These are phyloP conservation scores for Drosophila novamexicana DNA, from an alignment of 1,140 invertebrate species.

Conservation along the genomic window DNA sequence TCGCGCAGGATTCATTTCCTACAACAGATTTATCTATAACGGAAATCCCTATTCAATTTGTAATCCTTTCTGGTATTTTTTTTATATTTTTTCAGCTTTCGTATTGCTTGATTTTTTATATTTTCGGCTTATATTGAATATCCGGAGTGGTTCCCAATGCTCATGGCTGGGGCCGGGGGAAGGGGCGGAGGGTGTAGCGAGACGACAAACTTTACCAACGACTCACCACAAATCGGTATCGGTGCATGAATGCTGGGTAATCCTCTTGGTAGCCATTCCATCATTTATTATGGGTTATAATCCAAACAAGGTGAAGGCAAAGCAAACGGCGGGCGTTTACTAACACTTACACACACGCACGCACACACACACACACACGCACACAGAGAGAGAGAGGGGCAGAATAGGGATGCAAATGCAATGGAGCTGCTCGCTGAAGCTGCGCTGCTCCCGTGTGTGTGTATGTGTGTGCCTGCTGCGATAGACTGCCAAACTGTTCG, in stretches of 20 bases:
- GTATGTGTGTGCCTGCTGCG: conserved; percentile 46
- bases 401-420: conserved; percentile 13
- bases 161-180: not conserved
- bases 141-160: conserved; percentile 2
- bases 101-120: not conserved
- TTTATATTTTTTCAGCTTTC: not conserved
- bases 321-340: conserved; percentile 31
- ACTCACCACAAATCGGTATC: conserved; percentile 85
- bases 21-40: not conserved
- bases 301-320: conserved; percentile 67
- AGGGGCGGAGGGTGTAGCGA: conserved; percentile 16
- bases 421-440: conserved; percentile 18
- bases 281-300: conserved; percentile 84
- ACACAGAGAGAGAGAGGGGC: not conserved
- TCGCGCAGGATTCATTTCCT: not conserved
- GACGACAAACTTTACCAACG: conserved; percentile 83
- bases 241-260: conserved; percentile 84
- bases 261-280: conserved; percentile 85
- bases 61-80: not conserved
- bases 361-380: conserved; percentile 33
- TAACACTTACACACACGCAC: conserved; percentile 32
- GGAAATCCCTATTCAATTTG: not conserved
- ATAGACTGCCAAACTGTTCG: conserved; percentile 45
- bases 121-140: conserved; percentile 1
- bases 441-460: conserved; percentile 25